Conservation (phyloP, 2,888 invertebrate genomes). For the Petrolisthes manimaculis region DNA sequence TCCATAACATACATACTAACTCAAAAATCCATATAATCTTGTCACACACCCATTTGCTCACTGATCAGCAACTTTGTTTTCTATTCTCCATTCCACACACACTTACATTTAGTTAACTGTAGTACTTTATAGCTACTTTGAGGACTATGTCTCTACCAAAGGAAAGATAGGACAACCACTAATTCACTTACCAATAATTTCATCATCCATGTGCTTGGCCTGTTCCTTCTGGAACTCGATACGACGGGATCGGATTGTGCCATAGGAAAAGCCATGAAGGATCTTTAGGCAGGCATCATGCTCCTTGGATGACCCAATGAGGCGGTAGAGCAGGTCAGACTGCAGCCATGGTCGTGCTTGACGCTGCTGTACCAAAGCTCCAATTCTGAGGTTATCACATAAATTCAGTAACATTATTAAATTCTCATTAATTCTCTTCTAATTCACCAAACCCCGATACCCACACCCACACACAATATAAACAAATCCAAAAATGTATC, state of each 20-base stretch:
- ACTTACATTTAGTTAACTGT: background rate
- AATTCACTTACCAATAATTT: conserved; percentile 26
- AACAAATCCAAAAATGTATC: too few relatives aligned
- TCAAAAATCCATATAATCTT: too few relatives aligned
- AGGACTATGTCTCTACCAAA: background rate
- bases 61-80: background rate
- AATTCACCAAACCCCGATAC: too few relatives aligned
- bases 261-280: conserved; percentile 44
- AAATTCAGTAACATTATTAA: too few relatives aligned
- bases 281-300: conserved; percentile 45
- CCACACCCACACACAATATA: too few relatives aligned
- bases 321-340: conserved; percentile 46
- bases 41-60: too few relatives aligned
- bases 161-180: background rate
- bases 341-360: conserved; percentile 52
- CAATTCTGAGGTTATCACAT: conserved; percentile 25
- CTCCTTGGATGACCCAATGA: conserved; percentile 36
- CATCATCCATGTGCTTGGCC: conserved; percentile 6
- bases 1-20: too few relatives aligned
- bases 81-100: background rate
- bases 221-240: background rate
- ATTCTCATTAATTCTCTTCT: too few relatives aligned
- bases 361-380: conserved; percentile 38
- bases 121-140: background rate
- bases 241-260: conserved; percentile 36